phyloP scores from a whole-genome alignment of 2,113 vertebrate genomes.

The Nothocercus julius region DNA sequence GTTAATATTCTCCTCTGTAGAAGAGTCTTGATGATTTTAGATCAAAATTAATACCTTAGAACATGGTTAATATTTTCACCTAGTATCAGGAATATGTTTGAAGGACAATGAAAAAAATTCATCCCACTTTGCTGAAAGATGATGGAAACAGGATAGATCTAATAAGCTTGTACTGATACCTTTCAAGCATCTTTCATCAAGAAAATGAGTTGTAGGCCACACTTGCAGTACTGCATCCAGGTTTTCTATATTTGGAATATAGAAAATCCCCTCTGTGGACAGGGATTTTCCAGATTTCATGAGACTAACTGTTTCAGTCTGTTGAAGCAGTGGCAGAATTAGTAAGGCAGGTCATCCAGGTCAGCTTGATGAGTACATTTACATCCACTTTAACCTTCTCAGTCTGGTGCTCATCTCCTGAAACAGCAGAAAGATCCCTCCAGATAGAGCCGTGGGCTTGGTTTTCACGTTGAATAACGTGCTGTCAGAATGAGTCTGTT shows the following conservation, averaged over 20 bases:
- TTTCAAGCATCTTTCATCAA: neutral
- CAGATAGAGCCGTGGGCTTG: neutral
- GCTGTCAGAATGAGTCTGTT: slow-evolving; percentile 28
- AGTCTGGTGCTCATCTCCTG: neutral
- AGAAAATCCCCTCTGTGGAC: neutral
- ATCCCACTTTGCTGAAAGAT: neutral
- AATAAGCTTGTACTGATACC: neutral
- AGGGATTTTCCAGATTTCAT: neutral
- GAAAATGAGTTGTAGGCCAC: neutral
- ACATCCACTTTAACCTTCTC: neutral
- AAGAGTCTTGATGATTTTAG: neutral
- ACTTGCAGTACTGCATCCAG: neutral
- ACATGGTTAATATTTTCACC: neutral
- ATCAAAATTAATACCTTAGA: neutral
- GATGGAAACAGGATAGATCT: neutral
- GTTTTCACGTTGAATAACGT: slow-evolving; percentile 25
- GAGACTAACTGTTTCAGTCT: neutral
- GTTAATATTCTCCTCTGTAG: neutral
- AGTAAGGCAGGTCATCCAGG: neutral
- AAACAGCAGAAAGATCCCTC: neutral
- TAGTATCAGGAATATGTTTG: neutral
- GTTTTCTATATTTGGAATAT: neutral
- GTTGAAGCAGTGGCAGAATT: neutral
- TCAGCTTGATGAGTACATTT: neutral
- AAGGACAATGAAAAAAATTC: neutral